Percentiles rank a stretch among this genome's conserved stretches.
Evolutionary conservation across 30 jellyfish, hydroid and myxozoan species (phyloP).

Genomic region (Rhopilema esculentum): DNA sequence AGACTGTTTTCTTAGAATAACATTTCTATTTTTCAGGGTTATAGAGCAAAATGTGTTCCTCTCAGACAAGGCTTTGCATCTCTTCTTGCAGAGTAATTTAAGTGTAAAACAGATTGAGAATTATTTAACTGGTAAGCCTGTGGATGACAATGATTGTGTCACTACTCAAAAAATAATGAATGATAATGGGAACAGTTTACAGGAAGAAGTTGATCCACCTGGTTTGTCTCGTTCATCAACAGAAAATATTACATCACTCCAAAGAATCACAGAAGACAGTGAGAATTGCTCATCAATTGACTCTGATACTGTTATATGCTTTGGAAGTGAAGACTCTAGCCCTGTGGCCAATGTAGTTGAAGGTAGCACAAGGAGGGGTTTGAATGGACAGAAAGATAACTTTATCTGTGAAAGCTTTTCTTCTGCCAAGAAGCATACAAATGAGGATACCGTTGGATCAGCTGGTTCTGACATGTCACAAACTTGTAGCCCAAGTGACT

Average conservation of each 20-base stretch:
- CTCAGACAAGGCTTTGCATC: constrained; percentile 91
- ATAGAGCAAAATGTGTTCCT: constrained; percentile 81
- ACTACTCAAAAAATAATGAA: constrained; percentile 7
- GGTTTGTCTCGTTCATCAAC: neutral
- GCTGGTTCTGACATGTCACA: neutral
- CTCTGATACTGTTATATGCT: neutral
- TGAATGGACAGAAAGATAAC: neutral
- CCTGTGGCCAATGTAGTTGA: neutral
- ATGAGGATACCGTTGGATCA: neutral
- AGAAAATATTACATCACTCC: constrained; percentile 13
- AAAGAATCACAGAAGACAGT: constrained; percentile 26
- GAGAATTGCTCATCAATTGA: constrained; percentile 6
- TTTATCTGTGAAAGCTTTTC: neutral
- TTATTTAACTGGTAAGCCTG: constrained; percentile 38
- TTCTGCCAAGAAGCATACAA: neutral
- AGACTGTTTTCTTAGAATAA: neutral
- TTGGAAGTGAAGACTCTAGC: neutral
- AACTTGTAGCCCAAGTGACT: neutral
- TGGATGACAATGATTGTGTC: constrained; percentile 17
- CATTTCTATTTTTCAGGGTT: constrained; percentile 60
- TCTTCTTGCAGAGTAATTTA: constrained; percentile 71
- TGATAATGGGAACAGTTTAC: neutral
- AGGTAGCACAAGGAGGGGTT: neutral
- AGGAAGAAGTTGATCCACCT: neutral
- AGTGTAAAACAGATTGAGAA: constrained; percentile 34